These are phyloP conservation scores for Chelon labrosus DNA, from an alignment of 2,797 vertebrate genomes.

Conservation along the genomic window DNA sequence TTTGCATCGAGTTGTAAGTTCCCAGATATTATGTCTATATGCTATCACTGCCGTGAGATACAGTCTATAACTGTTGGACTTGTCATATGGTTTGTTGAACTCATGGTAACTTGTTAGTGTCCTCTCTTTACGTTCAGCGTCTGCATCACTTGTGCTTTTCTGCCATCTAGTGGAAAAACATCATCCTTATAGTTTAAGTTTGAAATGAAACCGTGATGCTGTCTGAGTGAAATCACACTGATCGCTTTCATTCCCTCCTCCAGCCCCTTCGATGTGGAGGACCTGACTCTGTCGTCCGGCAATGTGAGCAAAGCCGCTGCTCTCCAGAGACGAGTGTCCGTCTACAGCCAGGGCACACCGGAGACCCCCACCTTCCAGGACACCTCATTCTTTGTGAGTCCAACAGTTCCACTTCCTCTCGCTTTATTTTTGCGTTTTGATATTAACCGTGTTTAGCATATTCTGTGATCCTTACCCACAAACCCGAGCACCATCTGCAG, in stretches of 20 bases:
- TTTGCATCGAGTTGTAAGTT: too few relatives aligned
- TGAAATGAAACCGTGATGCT: background rate
- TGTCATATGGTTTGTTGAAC: background rate
- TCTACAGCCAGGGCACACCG: conserved; percentile 97
- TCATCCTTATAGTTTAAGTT: background rate
- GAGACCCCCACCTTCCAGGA: conserved; percentile 98
- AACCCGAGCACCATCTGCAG: conserved; percentile 20
- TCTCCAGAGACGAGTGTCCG: conserved; percentile 95
- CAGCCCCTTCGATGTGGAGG: conserved; percentile 98
- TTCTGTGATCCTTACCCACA: conserved; percentile 9
- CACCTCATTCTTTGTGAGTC: conserved; percentile 96
- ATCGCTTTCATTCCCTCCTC: background rate
- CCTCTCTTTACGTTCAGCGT: background rate
- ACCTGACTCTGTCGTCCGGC: conserved; percentile 92
- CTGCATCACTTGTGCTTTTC: conserved; percentile 8
- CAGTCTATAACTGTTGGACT: conserved; percentile 22
- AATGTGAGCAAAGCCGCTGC: conserved; percentile 92
- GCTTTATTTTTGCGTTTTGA: background rate
- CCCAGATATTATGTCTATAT: too few relatives aligned
- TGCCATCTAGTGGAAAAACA: conserved; percentile 68
- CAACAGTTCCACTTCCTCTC: background rate
- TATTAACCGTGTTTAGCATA: background rate
- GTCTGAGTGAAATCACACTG: background rate
- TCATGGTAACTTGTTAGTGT: background rate
- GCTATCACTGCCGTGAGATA: background rate